Conservation (phyloP, 2,797 vertebrate genomes). For the Pterois miles region DNA sequence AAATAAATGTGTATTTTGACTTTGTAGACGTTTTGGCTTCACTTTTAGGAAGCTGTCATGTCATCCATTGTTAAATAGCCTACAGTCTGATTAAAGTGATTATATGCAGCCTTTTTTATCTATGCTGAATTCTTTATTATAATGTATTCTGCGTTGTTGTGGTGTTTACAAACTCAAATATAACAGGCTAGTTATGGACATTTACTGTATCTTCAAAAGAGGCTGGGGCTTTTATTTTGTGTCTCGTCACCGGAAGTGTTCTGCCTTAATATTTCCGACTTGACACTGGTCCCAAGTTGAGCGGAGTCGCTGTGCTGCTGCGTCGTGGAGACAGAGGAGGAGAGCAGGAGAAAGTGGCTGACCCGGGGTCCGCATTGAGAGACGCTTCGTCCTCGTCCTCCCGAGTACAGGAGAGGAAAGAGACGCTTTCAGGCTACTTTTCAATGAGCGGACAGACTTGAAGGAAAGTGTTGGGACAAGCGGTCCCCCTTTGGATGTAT, state of each 20-base stretch:
- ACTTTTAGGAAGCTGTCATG: too few species aligned
- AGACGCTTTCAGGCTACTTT: background rate
- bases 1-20: too few species aligned
- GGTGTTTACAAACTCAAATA: background rate
- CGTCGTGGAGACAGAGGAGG: slow-evolving; percentile 38
- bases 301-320: slow-evolving; percentile 52
- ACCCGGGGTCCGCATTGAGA: background rate
- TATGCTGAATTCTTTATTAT: background rate
- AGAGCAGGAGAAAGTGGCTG: slow-evolving; percentile 40
- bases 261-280: fast-evolving
- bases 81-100: too few species aligned
- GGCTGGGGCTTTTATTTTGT: slow-evolving; percentile 47
- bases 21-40: too few species aligned
- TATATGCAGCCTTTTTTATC: too few species aligned
- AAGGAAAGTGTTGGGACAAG: slow-evolving; percentile 18
- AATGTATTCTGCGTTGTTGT: background rate
- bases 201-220: background rate
- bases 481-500: slow-evolving; percentile 46
- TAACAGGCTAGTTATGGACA: too few species aligned
- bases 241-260: slow-evolving; percentile 26
- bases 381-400: slow-evolving; percentile 13
- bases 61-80: too few species aligned
- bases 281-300: slow-evolving; percentile 66
- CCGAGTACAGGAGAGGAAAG: background rate
- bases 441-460: background rate